Conservation (phyloP, 2,113 vertebrate species). For the Aldabrachelys gigantea region DNA sequence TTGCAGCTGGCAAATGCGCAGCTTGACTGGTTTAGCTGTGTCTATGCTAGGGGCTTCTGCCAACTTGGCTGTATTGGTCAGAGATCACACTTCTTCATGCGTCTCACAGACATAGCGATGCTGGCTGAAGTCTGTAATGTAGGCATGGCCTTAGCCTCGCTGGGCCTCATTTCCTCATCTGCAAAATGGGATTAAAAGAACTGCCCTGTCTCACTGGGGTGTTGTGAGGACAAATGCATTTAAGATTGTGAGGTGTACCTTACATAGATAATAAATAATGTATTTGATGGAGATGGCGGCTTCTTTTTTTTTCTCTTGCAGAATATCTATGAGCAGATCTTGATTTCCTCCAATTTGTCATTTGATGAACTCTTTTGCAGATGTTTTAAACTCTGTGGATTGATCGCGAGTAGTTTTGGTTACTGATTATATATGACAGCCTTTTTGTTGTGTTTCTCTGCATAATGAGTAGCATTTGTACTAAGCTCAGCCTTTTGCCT, state of each 20-base stretch:
- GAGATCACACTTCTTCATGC: background rate
- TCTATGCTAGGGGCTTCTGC: background rate
- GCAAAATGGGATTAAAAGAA: background rate
- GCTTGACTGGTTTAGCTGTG: background rate
- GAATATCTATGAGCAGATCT: background rate
- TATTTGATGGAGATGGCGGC: background rate
- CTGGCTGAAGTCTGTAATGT: background rate
- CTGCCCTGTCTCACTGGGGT: background rate
- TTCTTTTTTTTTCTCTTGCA: background rate
- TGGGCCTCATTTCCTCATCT: background rate
- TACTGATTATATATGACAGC: background rate
- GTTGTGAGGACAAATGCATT: background rate
- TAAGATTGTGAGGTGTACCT: background rate
- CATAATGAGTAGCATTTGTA: background rate
- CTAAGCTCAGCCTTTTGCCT: background rate
- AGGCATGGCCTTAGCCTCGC: background rate
- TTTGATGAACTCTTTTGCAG: background rate
- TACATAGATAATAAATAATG: background rate
- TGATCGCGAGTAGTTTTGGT: accelerated
- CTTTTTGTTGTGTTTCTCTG: background rate
- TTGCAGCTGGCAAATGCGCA: background rate
- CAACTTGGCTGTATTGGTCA: background rate
- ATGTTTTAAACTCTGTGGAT: background rate
- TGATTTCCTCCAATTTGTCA: background rate
- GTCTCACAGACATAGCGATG: background rate